phyloP scores from a whole-genome alignment of 2,113 vertebrate species.

The Zosterops japonicus region DNA sequence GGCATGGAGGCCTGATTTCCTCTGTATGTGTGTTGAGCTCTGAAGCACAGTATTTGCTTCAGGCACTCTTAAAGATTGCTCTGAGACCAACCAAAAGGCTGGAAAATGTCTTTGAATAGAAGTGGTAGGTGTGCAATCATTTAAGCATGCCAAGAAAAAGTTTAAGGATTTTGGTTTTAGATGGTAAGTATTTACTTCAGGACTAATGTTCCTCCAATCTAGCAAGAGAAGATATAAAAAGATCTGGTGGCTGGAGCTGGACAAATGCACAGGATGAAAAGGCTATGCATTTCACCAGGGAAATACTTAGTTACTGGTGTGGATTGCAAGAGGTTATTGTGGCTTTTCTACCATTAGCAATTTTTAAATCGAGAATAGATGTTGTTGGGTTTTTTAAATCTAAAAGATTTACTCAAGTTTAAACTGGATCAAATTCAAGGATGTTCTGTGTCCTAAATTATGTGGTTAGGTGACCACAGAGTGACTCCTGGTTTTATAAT shows the following conservation, averaged over 20 bases:
- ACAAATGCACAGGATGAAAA: neutral
- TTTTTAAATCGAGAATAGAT: slow-evolving; percentile 56
- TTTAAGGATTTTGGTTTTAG: neutral
- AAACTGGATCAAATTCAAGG: slow-evolving; percentile 41
- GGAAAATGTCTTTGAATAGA: neutral
- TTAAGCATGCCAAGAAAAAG: neutral
- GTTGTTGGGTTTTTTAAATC: slow-evolving; percentile 18
- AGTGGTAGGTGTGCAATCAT: neutral
- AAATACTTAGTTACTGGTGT: neutral
- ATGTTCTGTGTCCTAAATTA: slow-evolving; percentile 36
- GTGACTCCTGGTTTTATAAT: slow-evolving; percentile 29
- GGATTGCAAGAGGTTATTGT: neutral
- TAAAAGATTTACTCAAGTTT: slow-evolving; percentile 2
- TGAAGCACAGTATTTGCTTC: neutral
- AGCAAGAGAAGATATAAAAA: slow-evolving; percentile 26
- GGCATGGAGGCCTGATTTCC: neutral
- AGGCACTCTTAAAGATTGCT: neutral
- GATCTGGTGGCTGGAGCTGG: neutral
- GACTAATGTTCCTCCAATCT: neutral
- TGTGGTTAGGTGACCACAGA: slow-evolving; percentile 27
- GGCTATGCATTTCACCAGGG: neutral
- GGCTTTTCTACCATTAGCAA: slow-evolving; percentile 42
- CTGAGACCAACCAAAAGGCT: neutral
- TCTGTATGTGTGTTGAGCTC: fast-evolving
- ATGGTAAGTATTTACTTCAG: neutral